phyloP scores from a whole-genome alignment of 2,888 invertebrate genomes.

The Acrocyrtus sp. region DNA sequence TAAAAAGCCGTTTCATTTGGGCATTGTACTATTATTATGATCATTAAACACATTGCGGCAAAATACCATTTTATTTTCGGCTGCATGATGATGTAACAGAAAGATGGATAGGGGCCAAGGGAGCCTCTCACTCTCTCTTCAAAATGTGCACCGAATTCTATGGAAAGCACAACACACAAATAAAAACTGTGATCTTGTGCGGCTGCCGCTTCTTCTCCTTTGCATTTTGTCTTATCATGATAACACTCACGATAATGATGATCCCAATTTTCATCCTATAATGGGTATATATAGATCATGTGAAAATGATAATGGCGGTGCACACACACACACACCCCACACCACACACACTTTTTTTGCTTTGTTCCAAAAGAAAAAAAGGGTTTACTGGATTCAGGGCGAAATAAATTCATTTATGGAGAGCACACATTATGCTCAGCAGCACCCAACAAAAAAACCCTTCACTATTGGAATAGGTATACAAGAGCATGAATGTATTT shows the following conservation, averaged over 20 bases:
- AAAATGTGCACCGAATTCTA: neutral
- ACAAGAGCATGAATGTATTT: neutral
- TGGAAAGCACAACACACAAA: too few relatives aligned
- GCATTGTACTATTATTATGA: neutral
- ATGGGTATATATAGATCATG: conserved; percentile 32
- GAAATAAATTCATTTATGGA: neutral
- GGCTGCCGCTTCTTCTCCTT: neutral
- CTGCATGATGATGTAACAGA: conserved; percentile 12
- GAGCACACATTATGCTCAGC: too few relatives aligned
- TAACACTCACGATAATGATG: conserved; percentile 20
- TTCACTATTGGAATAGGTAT: too few relatives aligned
- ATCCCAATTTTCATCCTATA: conserved; percentile 25
- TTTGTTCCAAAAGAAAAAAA: neutral
- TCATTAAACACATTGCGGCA: neutral
- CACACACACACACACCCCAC: neutral
- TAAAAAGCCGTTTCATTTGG: conserved; percentile 49
- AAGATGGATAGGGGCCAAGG: conserved; percentile 38
- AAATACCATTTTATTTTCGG: conserved; percentile 4
- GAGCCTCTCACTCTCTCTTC: neutral
- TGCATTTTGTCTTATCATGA: neutral
- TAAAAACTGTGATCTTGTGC: neutral
- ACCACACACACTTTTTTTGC: neutral
- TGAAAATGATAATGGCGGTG: conserved; percentile 30
- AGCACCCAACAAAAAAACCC: too few relatives aligned
- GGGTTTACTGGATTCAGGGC: neutral